Base-by-base conservation (phyloP, 2,888 invertebrate species). In the Clostera curtula region DNA sequence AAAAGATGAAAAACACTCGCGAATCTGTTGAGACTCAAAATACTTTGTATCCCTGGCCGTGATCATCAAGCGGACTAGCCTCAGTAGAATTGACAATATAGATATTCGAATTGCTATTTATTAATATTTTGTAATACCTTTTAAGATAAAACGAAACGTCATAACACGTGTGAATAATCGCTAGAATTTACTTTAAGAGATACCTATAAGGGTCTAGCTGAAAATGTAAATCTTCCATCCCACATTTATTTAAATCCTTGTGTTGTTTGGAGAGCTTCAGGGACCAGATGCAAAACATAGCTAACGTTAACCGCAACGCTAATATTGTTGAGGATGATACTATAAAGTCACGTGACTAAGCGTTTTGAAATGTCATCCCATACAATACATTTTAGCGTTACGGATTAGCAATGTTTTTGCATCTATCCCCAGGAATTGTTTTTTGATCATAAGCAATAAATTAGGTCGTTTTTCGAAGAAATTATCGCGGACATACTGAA, bases 81-180 rank as follows among this genome's bases (percentile, higher is more conserved):
- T 72, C 69, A 53, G 61, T 77, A 79, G 74, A 61, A 71, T 69
- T 74, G 79, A 80, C 79, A 80, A 77, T 79, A 79, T 77, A 77
- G 67, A 65, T 58, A 70, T 72, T 69, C 56, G 61, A 66, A 60
- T 52, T 40, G 64, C 67, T 72, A 67, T 59, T 63, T 58, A 62
- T 57, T 65, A 59, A 55, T 39, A 57, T 61, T 43, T 62, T 62
- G 64, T 62, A 65, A 46, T 72, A 71, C 69, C 65, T 54, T 56
- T 8, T 72, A 63, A 65, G 63, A 54, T 52, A 51, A 58, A 60
- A 55, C 16, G 39, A 58, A 60, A 55, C 16, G 39, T 50, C 54
- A 59, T 54, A 40, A 58, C 56, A 47, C 49, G 60, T 68, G 65
- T 70, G 64, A 66, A 68, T 67, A 64, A 59, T 62, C 58, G 62